Evolutionary conservation across 2,113 vertebrate genomes (phyloP).

Genomic region (Platanista minor): DNA sequence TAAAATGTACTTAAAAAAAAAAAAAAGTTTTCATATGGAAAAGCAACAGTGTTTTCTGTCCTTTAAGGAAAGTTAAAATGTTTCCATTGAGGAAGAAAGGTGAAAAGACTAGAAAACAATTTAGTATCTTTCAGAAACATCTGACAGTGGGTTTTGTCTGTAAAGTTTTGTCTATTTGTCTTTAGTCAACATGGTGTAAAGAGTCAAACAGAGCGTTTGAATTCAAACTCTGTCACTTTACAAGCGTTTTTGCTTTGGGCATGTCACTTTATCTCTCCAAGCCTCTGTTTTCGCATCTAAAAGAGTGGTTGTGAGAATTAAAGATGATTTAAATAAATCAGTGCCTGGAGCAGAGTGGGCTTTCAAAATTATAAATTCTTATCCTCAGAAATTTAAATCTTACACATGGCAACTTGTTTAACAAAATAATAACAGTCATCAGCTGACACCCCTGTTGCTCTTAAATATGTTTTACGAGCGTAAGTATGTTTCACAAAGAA

Average conservation of each 20-base stretch:
- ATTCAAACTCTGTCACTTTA: background rate
- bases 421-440: background rate
- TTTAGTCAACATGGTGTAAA: background rate
- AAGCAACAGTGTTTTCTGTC: background rate
- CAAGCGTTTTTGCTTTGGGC: background rate
- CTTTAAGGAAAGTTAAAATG: conserved; percentile 6
- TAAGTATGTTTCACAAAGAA: background rate
- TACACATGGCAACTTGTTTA: background rate
- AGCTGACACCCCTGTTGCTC: background rate
- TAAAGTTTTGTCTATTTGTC: background rate
- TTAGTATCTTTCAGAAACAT: background rate
- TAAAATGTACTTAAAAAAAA: background rate
- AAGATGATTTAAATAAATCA: background rate
- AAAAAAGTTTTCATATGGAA: background rate
- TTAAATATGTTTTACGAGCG: background rate
- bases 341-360: background rate
- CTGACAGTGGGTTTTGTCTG: background rate
- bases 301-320: background rate
- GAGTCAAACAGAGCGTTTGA: background rate
- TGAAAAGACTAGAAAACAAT: background rate
- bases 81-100: background rate
- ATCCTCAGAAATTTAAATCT: background rate
- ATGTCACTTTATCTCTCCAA: background rate
- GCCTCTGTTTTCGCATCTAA: background rate
- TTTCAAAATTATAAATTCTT: conserved; percentile 2